Evolutionary conservation across 2,113 vertebrate species (phyloP), one percentile per base, ranked within the genome.

Genomic region (Rhinopomastus cyanomelas): DNA sequence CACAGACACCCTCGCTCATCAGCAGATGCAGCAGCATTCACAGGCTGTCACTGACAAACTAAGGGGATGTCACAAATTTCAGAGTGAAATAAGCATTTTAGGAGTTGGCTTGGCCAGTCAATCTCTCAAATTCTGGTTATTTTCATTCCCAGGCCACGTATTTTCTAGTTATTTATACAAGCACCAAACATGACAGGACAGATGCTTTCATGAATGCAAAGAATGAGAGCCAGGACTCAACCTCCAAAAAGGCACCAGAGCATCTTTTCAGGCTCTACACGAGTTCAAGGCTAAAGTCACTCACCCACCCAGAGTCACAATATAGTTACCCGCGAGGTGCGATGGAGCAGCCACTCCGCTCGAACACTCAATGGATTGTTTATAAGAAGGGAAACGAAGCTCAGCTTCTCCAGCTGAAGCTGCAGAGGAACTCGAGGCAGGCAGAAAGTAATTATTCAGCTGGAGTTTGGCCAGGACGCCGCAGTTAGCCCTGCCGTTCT

Each of bases 401-500:
- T 86, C 51, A 66, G 19, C 64, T 79, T 94, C 90, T 94, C 66
- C 89, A 88, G 88, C 71, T 95, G 84, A 85, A 89, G 90, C 75
- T 94, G 88, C 46, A 64, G 73, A 92, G 64, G 62, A 90, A 88
- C 78, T 94, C 18, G 1, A 92, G 64, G 85, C 67, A 93, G 71
- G 84, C 95, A 93, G 73, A 93, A 86, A 85, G 66, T 34, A 96
- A 93, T 96, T 95, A 88, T 51, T 90, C 86, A 94, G 79, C 61
- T 89, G 94, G 75, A 95, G 90, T 72, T 74, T 71, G 56, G 72
- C 88, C 90, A 94, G 62, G 42, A 89, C 22, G 19, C 74, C 79
- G 69, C 34, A 88, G 51, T 72, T 67, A 93, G 83, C 53, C 29
- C 51, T 83, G 77, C 37, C 80, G 46, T 6, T 90, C 95, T 77